These are phyloP conservation scores for Tachypleus tridentatus DNA, from an alignment of 1,140 invertebrate species.

Conservation along the genomic window DNA sequence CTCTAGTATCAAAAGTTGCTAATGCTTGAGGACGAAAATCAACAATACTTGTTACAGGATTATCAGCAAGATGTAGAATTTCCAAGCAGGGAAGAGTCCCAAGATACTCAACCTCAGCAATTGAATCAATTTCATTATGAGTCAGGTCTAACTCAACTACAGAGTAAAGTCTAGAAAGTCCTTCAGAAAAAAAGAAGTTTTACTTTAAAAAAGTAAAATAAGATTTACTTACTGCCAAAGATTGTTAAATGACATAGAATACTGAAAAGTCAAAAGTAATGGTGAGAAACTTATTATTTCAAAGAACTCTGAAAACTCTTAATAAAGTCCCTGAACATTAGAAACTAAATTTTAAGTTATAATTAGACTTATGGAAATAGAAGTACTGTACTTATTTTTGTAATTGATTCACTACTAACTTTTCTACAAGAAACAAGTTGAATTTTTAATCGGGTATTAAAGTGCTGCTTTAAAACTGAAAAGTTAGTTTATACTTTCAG, in stretches of 20 bases:
- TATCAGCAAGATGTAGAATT: constrained; percentile 68
- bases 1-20: constrained; percentile 62
- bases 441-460: too few species aligned
- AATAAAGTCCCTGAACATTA: too few species aligned
- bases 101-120: constrained; percentile 67
- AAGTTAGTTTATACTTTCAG: too few species aligned
- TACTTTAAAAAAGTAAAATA: constrained; percentile 1
- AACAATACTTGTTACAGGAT: constrained; percentile 69
- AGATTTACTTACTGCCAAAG: constrained; percentile 8
- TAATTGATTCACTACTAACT: too few species aligned
- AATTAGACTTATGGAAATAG: too few species aligned
- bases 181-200: constrained; percentile 26
- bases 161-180: constrained; percentile 71
- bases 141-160: constrained; percentile 73
- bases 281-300: too few species aligned
- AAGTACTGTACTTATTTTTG: too few species aligned
- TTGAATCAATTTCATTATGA: constrained; percentile 64
- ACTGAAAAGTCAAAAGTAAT: not conserved
- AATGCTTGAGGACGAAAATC: constrained; percentile 86
- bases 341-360: too few species aligned
- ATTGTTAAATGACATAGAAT: constrained; percentile 21
- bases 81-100: constrained; percentile 72
- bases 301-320: too few species aligned
- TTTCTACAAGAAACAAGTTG: too few species aligned
- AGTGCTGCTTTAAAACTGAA: too few species aligned